Evolutionary conservation across 2,797 vertebrate species (phyloP).

Genomic region (Loriculus beryllinus): DNA sequence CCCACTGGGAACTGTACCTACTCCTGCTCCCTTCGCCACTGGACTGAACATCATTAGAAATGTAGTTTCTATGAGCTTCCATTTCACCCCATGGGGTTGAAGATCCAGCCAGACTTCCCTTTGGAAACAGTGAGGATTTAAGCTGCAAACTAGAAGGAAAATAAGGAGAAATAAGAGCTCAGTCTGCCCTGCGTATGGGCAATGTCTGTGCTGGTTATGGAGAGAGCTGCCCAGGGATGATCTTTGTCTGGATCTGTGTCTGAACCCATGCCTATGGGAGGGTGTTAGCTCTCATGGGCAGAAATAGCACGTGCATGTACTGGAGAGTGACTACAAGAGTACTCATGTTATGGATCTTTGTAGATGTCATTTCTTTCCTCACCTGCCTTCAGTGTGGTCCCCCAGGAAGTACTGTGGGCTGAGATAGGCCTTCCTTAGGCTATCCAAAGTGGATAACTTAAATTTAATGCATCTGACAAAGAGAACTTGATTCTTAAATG

Average conservation of each 20-base stretch:
- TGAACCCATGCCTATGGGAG: background rate
- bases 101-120: background rate
- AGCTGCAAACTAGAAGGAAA: background rate
- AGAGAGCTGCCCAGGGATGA: background rate
- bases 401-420: background rate
- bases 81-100: rapidly evolving
- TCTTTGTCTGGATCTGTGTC: background rate
- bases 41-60: background rate
- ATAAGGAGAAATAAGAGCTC: background rate
- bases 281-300: background rate
- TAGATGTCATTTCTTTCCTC: background rate
- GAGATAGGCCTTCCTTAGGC: background rate
- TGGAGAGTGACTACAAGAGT: background rate
- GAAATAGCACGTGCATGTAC: rapidly evolving
- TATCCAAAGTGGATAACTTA: background rate
- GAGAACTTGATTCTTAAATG: background rate
- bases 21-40: rapidly evolving
- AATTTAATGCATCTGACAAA: background rate
- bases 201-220: background rate
- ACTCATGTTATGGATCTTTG: rapidly evolving
- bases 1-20: rapidly evolving
- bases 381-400: background rate
- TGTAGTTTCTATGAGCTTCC: background rate
- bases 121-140: rapidly evolving
- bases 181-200: background rate